These are phyloP conservation scores for Myoxocephalus aenaeus DNA, from an alignment of 2,797 vertebrate species.

Conservation along the genomic window DNA sequence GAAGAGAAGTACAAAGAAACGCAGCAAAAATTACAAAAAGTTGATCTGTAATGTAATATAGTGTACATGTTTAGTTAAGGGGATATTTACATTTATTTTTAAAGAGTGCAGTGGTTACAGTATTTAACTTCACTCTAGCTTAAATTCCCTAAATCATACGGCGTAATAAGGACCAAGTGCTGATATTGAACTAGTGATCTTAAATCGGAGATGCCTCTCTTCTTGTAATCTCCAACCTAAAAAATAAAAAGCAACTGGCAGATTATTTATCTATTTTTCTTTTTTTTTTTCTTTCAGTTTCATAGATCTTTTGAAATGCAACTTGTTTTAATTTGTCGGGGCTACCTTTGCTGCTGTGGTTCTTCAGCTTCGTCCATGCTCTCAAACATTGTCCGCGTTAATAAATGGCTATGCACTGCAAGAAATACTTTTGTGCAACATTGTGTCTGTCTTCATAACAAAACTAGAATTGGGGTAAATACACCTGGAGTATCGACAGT, in stretches of 20 bases:
- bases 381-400: slow-evolving; percentile 48
- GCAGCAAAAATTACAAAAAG: background rate
- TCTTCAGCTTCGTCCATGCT: slow-evolving; percentile 48
- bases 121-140: background rate
- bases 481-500: background rate
- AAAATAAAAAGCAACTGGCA: background rate
- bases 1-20: background rate
- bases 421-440: background rate
- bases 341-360: slow-evolving; percentile 39
- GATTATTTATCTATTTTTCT: background rate
- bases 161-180: background rate
- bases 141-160: background rate
- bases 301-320: slow-evolving; percentile 15
- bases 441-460: slow-evolving; percentile 7
- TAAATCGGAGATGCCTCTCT: background rate
- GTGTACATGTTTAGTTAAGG: background rate
- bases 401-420: slow-evolving; percentile 71
- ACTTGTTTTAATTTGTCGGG: background rate
- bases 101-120: background rate
- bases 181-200: background rate
- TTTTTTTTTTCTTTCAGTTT: background rate
- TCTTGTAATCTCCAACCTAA: background rate
- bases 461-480: background rate
- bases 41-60: background rate
- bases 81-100: background rate